Percentiles rank a stretch among this genome's conserved stretches.
These are phyloP conservation scores for Lasiurus borealis DNA, from an alignment of 2,113 vertebrate genomes.

Conservation along the genomic window DNA sequence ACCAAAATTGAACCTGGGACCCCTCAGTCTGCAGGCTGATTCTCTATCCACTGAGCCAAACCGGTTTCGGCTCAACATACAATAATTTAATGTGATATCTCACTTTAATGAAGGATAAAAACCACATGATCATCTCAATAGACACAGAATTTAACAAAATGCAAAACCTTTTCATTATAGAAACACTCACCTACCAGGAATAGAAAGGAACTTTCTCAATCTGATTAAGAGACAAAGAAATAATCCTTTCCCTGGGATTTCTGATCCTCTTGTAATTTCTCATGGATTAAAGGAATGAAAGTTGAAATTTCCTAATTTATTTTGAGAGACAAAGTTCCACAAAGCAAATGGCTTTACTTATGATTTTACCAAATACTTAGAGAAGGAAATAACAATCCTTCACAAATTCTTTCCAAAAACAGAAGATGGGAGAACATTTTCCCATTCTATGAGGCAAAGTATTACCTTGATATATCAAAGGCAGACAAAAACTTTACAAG, in stretches of 20 bases:
- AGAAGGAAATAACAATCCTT: not conserved
- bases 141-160: not conserved
- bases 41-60: no score
- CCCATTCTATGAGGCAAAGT: not conserved
- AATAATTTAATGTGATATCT: not conserved
- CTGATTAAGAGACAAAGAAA: not conserved
- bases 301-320: not conserved
- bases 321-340: not conserved
- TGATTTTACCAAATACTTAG: not conserved
- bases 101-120: not conserved
- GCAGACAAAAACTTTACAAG: not conserved
- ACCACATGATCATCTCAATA: not conserved
- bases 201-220: not conserved
- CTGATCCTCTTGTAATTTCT: not conserved
- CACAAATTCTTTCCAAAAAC: not conserved
- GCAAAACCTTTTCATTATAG: not conserved
- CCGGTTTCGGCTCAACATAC: not conserved
- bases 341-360: not conserved
- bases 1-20: no score
- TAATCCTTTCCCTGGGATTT: not conserved
- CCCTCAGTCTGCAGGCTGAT: no score
- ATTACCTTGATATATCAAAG: not conserved
- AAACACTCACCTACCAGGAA: not conserved
- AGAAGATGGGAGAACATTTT: not conserved
- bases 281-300: not conserved